Conservation (phyloP, 2,888 invertebrate genomes). For the Lasiommata megera region DNA sequence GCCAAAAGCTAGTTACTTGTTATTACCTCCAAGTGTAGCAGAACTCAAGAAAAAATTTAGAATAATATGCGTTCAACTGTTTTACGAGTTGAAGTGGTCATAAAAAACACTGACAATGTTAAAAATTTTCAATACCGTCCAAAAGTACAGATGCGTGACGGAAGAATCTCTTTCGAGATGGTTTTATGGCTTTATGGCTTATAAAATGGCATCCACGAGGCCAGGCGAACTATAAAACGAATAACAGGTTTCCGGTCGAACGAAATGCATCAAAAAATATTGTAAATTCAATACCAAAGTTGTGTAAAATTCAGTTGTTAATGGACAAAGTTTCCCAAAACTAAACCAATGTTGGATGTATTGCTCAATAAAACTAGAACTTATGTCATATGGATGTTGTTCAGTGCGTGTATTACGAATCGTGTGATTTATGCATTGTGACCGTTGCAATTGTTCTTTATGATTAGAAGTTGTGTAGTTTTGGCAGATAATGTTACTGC, state of each 20-base stretch:
- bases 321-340: conserved; percentile 30
- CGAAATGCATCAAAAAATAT: conserved; percentile 23
- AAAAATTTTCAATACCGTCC: conserved; percentile 24
- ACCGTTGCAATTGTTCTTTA: not conserved
- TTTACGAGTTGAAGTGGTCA: not conserved
- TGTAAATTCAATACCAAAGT: conserved; percentile 20
- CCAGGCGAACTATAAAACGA: conserved; percentile 23
- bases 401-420: not conserved
- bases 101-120: conserved; percentile 22
- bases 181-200: conserved; percentile 25
- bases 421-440: not conserved
- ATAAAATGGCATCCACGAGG: conserved; percentile 24
- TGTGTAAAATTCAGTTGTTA: conserved; percentile 26
- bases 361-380: conserved; percentile 26
- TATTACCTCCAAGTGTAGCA: no score
- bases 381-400: conserved; percentile 22
- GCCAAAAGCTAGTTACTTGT: no score
- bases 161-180: conserved; percentile 26
- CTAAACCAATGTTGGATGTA: conserved; percentile 24
- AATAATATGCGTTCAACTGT: not conserved
- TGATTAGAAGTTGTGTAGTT: not conserved
- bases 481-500: not conserved
- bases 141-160: conserved; percentile 26
- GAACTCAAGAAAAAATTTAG: no score
- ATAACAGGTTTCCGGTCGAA: conserved; percentile 4